phyloP scores from a whole-genome alignment of 2,113 vertebrate species.

The Haemorhous mexicanus region DNA sequence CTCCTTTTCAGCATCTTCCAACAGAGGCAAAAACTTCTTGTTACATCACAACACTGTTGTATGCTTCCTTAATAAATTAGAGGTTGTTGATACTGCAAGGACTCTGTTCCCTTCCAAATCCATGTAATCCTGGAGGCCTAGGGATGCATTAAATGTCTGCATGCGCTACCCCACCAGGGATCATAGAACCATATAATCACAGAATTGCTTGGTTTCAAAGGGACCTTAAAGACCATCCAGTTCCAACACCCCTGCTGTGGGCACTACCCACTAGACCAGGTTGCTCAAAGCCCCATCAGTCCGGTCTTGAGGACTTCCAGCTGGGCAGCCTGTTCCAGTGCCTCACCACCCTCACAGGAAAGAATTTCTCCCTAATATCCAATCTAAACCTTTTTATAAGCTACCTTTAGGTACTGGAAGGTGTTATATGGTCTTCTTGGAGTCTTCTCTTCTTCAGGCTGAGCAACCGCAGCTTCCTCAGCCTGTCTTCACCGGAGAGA shows the following conservation, averaged over 20 bases:
- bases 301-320: neutral
- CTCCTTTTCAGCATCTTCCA: neutral
- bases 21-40: neutral
- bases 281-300: neutral
- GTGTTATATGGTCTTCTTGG: neutral
- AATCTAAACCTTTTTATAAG: neutral
- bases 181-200: neutral
- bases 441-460: neutral
- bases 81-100: neutral
- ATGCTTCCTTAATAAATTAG: neutral
- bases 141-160: neutral
- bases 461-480: neutral
- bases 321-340: neutral
- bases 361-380: neutral
- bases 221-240: neutral
- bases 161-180: neutral
- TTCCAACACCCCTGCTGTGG: neutral
- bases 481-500: neutral
- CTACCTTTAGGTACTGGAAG: neutral
- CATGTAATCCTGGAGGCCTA: neutral
- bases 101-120: neutral
- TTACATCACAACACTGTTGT: neutral
- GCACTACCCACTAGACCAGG: rapidly evolving
- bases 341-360: neutral
- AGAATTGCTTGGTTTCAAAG: neutral